Evolutionary conservation across 2,888 invertebrate genomes (phyloP).

Genomic region (Pinctada fucata): DNA sequence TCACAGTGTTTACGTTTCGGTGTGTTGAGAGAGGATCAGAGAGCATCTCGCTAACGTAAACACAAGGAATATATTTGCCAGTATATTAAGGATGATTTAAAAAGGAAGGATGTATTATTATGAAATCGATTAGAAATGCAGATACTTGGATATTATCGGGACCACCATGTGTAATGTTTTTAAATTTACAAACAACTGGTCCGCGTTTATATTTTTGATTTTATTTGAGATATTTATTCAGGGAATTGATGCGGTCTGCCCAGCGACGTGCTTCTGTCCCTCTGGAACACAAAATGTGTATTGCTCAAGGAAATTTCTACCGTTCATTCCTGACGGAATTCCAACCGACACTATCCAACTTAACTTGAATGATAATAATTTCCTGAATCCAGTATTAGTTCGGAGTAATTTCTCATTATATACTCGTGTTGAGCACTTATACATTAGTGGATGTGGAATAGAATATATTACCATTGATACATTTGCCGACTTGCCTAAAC

Average conservation of each 20-base stretch:
- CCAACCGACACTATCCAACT: slow-evolving; percentile 70
- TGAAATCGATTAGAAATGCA: slow-evolving; percentile 29
- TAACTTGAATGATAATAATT: slow-evolving; percentile 73
- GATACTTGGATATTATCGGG: slow-evolving; percentile 8
- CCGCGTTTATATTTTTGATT: slow-evolving; percentile 31
- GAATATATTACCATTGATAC: slow-evolving; percentile 72
- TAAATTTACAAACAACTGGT: slow-evolving; percentile 5
- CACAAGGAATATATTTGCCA: neutral
- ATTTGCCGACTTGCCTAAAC: slow-evolving; percentile 69
- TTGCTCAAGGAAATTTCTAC: slow-evolving; percentile 70
- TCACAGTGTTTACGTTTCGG: neutral
- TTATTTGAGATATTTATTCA: slow-evolving; percentile 40
- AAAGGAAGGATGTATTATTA: neutral
- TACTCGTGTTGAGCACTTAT: slow-evolving; percentile 69
- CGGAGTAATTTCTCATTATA: slow-evolving; percentile 71
- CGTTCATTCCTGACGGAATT: slow-evolving; percentile 71
- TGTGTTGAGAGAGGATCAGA: neutral
- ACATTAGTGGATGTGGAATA: slow-evolving; percentile 73
- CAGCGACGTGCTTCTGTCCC: slow-evolving; percentile 73
- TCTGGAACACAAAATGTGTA: slow-evolving; percentile 70
- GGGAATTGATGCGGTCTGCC: slow-evolving; percentile 58
- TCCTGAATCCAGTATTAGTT: slow-evolving; percentile 63
- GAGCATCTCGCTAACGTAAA: neutral
- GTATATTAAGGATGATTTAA: neutral
- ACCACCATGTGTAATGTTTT: slow-evolving; percentile 28